Conservation (phyloP, 23 tunicate genomes). For the Botrylloides violaceus region DNA sequence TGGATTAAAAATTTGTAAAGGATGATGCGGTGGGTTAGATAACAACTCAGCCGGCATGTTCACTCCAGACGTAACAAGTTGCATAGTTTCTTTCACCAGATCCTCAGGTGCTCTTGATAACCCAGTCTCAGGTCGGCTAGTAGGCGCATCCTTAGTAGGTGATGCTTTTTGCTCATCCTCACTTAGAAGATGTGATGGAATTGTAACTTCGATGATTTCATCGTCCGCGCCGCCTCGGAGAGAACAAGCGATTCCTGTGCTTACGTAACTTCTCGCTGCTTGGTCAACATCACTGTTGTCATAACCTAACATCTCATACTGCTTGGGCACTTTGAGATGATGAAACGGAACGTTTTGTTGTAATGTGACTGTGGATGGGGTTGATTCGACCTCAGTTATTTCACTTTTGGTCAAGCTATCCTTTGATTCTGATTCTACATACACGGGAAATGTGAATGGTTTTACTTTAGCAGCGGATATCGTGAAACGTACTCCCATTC, state of each 20-base stretch:
- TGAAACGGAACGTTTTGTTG: slow-evolving; percentile 42
- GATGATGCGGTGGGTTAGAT: slow-evolving; percentile 51
- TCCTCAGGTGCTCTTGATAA: neutral
- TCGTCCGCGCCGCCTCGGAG: slow-evolving; percentile 74
- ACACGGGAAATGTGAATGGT: slow-evolving; percentile 79
- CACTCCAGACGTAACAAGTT: slow-evolving; percentile 31
- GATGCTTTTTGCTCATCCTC: neutral
- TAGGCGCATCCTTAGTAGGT: neutral
- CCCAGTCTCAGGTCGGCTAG: neutral
- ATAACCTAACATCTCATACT: slow-evolving; percentile 62
- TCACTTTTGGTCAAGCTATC: slow-evolving; percentile 67
- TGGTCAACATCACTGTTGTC: slow-evolving; percentile 31
- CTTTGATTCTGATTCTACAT: slow-evolving; percentile 64
- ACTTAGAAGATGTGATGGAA: slow-evolving; percentile 37
- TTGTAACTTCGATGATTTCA: slow-evolving; percentile 57
- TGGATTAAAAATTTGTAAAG: slow-evolving; percentile 62
- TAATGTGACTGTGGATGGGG: slow-evolving; percentile 27
- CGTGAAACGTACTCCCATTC: neutral
- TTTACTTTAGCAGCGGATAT: slow-evolving; percentile 41
- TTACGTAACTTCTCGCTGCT: slow-evolving; percentile 48
- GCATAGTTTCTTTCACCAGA: neutral
- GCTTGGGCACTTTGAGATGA: slow-evolving; percentile 60
- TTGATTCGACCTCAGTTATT: slow-evolving; percentile 41
- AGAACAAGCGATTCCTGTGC: slow-evolving; percentile 43
- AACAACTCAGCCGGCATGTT: slow-evolving; percentile 64